Evolutionary conservation across 2,113 vertebrate species (phyloP).

Genomic region (Canis aureus): DNA sequence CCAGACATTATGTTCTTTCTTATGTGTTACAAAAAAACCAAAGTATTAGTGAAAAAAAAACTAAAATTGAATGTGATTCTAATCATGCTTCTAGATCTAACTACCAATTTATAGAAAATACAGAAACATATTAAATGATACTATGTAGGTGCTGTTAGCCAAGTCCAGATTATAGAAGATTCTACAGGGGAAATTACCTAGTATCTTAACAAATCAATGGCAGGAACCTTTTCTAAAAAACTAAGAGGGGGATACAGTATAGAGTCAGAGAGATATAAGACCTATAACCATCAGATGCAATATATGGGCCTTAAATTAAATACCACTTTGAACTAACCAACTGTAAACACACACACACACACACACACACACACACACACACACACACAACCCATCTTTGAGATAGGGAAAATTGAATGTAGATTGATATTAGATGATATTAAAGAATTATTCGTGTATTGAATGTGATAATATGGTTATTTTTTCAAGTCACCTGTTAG

Average conservation of each 20-base stretch:
- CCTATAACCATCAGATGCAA: not conserved
- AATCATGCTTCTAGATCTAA: conserved; percentile 49
- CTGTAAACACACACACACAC: not conserved
- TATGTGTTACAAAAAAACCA: not conserved
- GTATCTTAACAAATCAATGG: not conserved
- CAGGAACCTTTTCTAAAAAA: not conserved
- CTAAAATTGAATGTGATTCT: conserved; percentile 40
- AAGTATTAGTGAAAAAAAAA: conserved; percentile 32
- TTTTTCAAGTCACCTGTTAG: conserved; percentile 30
- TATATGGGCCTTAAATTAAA: not conserved
- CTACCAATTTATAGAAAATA: conserved; percentile 29
- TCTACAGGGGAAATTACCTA: not conserved
- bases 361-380: not conserved
- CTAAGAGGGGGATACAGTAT: not conserved
- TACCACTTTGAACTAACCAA: conserved; percentile 30
- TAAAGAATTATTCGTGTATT: conserved; percentile 5
- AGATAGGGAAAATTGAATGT: not conserved
- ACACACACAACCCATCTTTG: not conserved
- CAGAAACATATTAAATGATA: conserved; percentile 41
- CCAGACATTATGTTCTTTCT: conserved; percentile 19
- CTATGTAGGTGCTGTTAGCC: not conserved
- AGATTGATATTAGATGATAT: not conserved
- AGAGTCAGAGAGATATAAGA: not conserved
- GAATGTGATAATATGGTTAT: not conserved
- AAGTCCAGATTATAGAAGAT: not conserved